phyloP scores from a whole-genome alignment of 2,888 invertebrate species.

The Unio pictorum region DNA sequence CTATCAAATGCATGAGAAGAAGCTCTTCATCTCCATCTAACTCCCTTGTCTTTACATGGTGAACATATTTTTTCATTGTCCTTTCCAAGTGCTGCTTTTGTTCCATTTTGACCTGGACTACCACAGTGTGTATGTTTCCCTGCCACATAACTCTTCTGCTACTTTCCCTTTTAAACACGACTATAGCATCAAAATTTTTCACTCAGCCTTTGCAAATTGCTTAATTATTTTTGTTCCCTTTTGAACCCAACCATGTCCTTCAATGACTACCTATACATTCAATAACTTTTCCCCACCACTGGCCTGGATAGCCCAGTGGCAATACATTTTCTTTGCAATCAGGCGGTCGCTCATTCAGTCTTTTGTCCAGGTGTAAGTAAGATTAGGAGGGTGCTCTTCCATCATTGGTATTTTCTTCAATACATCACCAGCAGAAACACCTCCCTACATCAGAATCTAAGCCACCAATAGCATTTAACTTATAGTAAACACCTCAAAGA shows the following conservation, averaged over 20 bases:
- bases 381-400: not conserved
- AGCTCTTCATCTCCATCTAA: slow-evolving; percentile 81
- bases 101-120: too few relatives aligned
- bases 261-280: not conserved
- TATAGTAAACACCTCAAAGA: too few relatives aligned
- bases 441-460: too few relatives aligned
- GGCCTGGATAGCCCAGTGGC: not conserved
- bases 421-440: too few relatives aligned
- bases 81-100: too few relatives aligned
- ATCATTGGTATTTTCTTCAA: too few relatives aligned
- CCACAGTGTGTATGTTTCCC: not conserved
- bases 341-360: not conserved
- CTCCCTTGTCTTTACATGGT: not conserved
- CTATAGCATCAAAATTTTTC: too few relatives aligned
- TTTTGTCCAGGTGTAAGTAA: not conserved
- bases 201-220: too few relatives aligned
- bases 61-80: too few relatives aligned
- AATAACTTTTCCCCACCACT: not conserved
- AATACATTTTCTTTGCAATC: not conserved
- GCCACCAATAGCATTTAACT: too few relatives aligned
- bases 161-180: too few relatives aligned
- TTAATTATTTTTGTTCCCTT: too few relatives aligned
- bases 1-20: slow-evolving; percentile 82
- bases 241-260: not conserved
- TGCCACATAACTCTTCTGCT: not conserved